These are phyloP conservation scores for Neosilurus hyrtlii DNA, from an alignment of 2,797 vertebrate species.

Conservation along the genomic window DNA sequence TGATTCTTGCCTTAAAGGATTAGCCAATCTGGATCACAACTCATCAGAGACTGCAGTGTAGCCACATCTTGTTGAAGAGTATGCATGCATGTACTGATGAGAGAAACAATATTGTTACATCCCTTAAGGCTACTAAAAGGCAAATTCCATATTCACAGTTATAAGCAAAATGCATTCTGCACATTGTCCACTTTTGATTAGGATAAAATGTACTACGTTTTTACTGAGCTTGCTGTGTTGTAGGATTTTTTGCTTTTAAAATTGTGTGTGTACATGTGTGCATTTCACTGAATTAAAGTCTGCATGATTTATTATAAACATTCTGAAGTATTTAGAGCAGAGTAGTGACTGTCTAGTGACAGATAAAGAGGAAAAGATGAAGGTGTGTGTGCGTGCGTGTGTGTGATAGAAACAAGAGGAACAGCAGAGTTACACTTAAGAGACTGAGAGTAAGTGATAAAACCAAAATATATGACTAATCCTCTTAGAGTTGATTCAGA, in stretches of 20 bases:
- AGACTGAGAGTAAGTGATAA: not conserved
- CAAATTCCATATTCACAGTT: conserved; percentile 47
- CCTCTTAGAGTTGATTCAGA: conserved; percentile 34
- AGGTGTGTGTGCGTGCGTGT: not conserved
- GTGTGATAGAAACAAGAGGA: no score
- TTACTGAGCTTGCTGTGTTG: not conserved
- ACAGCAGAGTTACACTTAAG: not conserved
- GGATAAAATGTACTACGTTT: conserved; percentile 36
- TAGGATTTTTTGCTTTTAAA: not conserved
- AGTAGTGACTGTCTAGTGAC: not conserved
- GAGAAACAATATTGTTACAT: conserved; percentile 54
- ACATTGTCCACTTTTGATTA: not conserved
- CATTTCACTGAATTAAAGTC: conserved; percentile 25
- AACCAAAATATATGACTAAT: conserved; percentile 25
- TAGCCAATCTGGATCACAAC: conserved; percentile 48
- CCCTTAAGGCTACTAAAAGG: conserved; percentile 40
- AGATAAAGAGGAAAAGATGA: not conserved
- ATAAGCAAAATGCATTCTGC: conserved; percentile 48
- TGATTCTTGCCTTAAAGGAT: conserved; percentile 51
- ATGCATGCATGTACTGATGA: conserved; percentile 46
- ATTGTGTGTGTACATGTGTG: not conserved
- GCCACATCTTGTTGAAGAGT: conserved; percentile 58
- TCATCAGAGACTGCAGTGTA: conserved; percentile 57
- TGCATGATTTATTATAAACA: not conserved
- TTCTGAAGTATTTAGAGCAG: not conserved